Evolutionary conservation across 2,797 vertebrate genomes (phyloP), one percentile per base, ranked within the genome.

Genomic region (Pangasius krempfi): DNA sequence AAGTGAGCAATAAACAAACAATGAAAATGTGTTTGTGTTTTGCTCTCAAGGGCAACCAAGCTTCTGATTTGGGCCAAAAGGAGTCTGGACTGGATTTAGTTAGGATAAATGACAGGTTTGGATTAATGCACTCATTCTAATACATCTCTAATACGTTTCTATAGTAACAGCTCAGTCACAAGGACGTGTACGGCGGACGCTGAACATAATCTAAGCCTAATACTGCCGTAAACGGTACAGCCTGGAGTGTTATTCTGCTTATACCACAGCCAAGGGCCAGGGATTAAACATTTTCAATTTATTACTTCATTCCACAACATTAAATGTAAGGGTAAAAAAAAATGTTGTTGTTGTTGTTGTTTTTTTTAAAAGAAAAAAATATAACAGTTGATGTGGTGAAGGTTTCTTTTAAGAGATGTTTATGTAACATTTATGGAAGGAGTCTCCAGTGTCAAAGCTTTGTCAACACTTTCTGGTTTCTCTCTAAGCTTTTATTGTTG

Each of bases 1-100:
- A 76, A 88, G 8, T 2, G 33, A 84, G 93, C 92, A 78, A 89
- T 89, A 92, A 82, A 88, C 92, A 91, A 92, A 93, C 92, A 89
- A 25, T 7, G 40, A 64, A 81, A 88, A 87, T 91, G 91, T 88
- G 76, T 92, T 89, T 93, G 87, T 90, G 90, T 93, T 93, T 66
- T 70, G 25, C 60, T 79, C 93, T 93, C 92, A 94, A 95, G 93
- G 94, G 94, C 94, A 92, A 92, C 87, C 50, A 90, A 89, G 91
- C 60, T 87, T 88, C 58, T 90, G 92, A 89, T 93, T 89, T 85
- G 58, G n/a, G 90, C 91, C 85, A 86, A 75, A 86, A 82, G 86
- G 88, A 91, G 90, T 92, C 91, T 85, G 92, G 88, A 27, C 68
- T 82, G 91, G 91, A 94, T 93, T 93, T 93, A 93, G 94, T 94